These are phyloP conservation scores for Dreissena rostriformis DNA, from an alignment of 1,140 invertebrate genomes.

Conservation along the genomic window DNA sequence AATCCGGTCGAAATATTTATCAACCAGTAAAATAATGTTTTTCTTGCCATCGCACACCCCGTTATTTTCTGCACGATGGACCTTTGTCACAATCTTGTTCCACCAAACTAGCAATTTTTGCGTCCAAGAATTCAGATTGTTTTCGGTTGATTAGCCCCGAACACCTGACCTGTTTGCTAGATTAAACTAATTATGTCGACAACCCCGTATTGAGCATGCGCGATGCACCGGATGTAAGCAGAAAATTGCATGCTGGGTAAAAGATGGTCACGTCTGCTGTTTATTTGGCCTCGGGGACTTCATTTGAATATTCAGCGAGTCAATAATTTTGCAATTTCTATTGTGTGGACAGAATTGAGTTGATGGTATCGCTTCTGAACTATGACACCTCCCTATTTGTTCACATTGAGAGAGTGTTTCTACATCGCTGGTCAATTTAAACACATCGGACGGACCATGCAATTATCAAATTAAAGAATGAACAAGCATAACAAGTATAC, in stretches of 20 bases:
- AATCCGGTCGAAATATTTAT: too few species aligned
- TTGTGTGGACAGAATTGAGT: constrained; percentile 32
- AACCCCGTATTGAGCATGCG: constrained; percentile 24
- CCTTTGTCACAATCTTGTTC: background rate
- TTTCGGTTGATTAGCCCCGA: constrained; percentile 33
- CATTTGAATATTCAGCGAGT: constrained; percentile 44
- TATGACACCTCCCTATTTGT: background rate
- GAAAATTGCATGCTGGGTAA: constrained; percentile 50
- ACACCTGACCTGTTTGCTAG: constrained; percentile 38
- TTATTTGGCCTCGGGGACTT: constrained; percentile 46
- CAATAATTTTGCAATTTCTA: constrained; percentile 38
- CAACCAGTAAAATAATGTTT: too few species aligned
- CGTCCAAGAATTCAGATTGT: constrained; percentile 1
- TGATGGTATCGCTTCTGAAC: constrained; percentile 35
- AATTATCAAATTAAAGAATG: too few species aligned
- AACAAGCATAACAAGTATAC: too few species aligned
- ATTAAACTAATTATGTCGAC: constrained; percentile 28
- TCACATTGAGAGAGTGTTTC: too few species aligned
- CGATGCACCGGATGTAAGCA: constrained; percentile 36
- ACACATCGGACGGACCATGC: too few species aligned
- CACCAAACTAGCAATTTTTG: constrained; percentile 37
- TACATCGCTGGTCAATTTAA: too few species aligned
- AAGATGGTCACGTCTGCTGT: constrained; percentile 45
- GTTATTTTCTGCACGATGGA: too few species aligned
- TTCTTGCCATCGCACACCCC: too few species aligned